Base-by-base conservation (phyloP, 2,797 vertebrate species). In the Amazonetta brasiliensis region DNA sequence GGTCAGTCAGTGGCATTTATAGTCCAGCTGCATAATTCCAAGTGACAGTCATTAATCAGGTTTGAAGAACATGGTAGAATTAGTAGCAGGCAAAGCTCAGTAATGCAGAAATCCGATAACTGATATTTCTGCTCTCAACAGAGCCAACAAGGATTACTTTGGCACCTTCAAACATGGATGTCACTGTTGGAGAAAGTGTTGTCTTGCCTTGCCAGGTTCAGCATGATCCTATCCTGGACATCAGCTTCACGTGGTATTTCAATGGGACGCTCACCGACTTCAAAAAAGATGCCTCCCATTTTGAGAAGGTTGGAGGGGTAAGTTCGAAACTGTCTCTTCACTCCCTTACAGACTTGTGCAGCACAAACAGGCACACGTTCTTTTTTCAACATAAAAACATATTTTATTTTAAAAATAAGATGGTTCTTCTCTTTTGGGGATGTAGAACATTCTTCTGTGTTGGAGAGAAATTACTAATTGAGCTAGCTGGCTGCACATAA, bases 271-370 rank as follows among this genome's bases (percentile, higher is more conserved):
- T 98, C 92, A 97, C 99, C 0, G 98, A 99, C 97, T 99, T 99
- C 98, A 98, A 98, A 96, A 98, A 97, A 84, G 99, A 99, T 5
- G 95, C 98, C 43, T 98, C 99, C 71, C 99, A 99, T 97, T 99
- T 99, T 63, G 99, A 99, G 97, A 99, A 98, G 98, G 99, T 99
- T 54, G 99, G 99, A 66, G 99, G 99, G 98, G 99, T 99, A 97
- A 99, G 99, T 98, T 59, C 19, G 46, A 91, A 93, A 64, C 16
- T 8, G 58, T 76, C 73, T 37, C 25, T 85, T 76, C 67, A 4
- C 19, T 76, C 48, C 5, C 26, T 56, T 48, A 21, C 6, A 37
- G 46, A 35, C 52, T 9, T 10, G 15, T 1, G 2, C 20, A 9
- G 20, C 69, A 33, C 35, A 25, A 64, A 22, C 41, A 18, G 35